phyloP scores from a whole-genome alignment of 2,888 invertebrate species.

The Corbicula japonica region DNA sequence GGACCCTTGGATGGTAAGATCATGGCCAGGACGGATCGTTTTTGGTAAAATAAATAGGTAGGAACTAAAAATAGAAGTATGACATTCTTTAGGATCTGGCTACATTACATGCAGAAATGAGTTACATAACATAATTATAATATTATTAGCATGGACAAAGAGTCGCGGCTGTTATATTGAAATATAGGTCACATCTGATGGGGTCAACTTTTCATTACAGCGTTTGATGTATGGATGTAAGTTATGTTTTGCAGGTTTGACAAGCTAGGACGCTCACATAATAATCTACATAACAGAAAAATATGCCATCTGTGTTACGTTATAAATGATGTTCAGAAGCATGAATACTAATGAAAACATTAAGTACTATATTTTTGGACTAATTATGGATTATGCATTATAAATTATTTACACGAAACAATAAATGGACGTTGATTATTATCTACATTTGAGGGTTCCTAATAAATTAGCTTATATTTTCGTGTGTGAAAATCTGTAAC shows the following conservation, averaged over 20 bases:
- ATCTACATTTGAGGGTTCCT: too few species aligned
- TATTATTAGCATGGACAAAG: not conserved
- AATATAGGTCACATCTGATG: not conserved
- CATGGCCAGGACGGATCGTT: constrained; percentile 67
- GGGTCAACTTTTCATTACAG: not conserved
- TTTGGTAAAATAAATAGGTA: constrained; percentile 69
- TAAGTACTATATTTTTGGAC: too few species aligned
- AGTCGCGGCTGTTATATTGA: not conserved
- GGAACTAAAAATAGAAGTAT: constrained; percentile 64
- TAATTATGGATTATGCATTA: too few species aligned
- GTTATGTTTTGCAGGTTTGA: not conserved
- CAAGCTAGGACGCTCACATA: too few species aligned
- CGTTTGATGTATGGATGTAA: not conserved
- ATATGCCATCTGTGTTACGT: too few species aligned
- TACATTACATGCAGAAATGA: not conserved
- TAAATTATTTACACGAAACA: too few species aligned
- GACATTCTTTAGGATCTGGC: not conserved
- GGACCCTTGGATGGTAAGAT: constrained; percentile 62
- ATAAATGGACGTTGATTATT: too few species aligned
- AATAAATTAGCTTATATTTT: too few species aligned
- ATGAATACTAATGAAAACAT: too few species aligned
- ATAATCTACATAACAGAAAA: too few species aligned
- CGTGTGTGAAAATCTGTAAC: too few species aligned
- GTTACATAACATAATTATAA: not conserved
- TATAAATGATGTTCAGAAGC: too few species aligned